Evolutionary conservation across 2,113 vertebrate species (phyloP).

Genomic region (Dromaius novaehollandiae): DNA sequence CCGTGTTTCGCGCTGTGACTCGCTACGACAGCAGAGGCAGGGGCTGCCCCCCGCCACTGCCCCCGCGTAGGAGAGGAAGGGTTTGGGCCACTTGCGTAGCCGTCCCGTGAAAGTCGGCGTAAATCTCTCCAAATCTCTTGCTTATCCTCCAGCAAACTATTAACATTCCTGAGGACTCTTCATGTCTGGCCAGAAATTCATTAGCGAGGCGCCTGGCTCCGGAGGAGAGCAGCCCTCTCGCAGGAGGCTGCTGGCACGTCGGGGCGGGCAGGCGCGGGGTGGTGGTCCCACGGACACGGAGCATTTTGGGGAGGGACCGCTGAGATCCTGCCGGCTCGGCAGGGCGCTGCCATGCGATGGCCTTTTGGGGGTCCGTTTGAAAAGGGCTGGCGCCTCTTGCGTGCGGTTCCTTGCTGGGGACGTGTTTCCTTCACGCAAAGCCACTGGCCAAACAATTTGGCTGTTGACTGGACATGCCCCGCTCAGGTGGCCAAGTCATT

Average conservation of each 20-base stretch:
- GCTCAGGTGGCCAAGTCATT: not conserved
- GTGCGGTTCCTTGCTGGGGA: rapidly evolving
- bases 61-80: not conserved
- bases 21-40: rapidly evolving
- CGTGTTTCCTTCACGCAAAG: not conserved
- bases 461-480: not conserved
- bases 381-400: not conserved
- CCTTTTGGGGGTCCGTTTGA: not conserved
- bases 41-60: not conserved
- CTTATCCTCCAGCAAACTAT: slow-evolving; percentile 70
- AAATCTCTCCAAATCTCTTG: slow-evolving; percentile 65
- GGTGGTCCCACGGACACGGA: not conserved
- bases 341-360: not conserved
- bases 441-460: not conserved
- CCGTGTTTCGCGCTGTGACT: not conserved
- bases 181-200: slow-evolving; percentile 69
- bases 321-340: not conserved
- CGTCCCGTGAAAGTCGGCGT: slow-evolving; percentile 57
- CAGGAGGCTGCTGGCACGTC: slow-evolving; percentile 7
- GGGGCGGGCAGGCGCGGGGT: not conserved
- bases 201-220: slow-evolving; percentile 41
- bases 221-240: not conserved
- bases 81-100: slow-evolving; percentile 27
- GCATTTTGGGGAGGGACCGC: not conserved
- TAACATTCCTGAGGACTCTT: slow-evolving; percentile 72